Evolutionary conservation across 2,113 vertebrate species (phyloP).

Genomic region (Neolamprologus devosi): DNA sequence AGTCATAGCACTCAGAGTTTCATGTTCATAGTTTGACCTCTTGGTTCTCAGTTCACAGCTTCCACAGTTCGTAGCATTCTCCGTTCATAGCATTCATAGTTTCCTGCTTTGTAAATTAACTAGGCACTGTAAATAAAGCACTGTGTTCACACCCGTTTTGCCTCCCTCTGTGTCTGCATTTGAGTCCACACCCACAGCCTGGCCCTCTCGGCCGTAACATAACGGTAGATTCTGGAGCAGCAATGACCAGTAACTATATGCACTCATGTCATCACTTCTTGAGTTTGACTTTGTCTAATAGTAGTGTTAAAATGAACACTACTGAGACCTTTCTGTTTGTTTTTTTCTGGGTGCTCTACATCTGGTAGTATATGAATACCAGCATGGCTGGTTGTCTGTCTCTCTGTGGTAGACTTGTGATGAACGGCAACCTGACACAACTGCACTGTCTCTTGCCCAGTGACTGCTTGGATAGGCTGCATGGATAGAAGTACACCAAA

Average conservation of each 20-base stretch:
- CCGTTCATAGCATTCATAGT: too few relatives aligned
- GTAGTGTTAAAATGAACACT: neutral
- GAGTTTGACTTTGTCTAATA: neutral
- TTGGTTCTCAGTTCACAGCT: too few relatives aligned
- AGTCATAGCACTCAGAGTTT: too few relatives aligned
- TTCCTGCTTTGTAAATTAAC: too few relatives aligned
- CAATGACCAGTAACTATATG: neutral
- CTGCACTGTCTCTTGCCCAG: neutral
- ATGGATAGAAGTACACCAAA: neutral
- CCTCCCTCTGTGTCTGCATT: too few relatives aligned
- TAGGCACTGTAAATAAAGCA: too few relatives aligned
- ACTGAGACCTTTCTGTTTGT: neutral
- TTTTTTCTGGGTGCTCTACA: neutral
- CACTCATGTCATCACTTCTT: neutral
- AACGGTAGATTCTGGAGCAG: neutral
- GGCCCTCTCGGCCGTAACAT: too few relatives aligned
- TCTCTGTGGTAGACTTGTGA: neutral
- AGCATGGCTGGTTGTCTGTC: neutral
- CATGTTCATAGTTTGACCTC: too few relatives aligned
- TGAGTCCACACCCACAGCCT: too few relatives aligned
- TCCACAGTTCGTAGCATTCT: too few relatives aligned
- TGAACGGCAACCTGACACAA: neutral
- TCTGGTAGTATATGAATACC: neutral
- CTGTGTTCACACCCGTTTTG: too few relatives aligned
- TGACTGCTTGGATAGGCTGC: neutral